Evolutionary conservation across 2,113 vertebrate species (phyloP).

Genomic region (Lophura nycthemera): DNA sequence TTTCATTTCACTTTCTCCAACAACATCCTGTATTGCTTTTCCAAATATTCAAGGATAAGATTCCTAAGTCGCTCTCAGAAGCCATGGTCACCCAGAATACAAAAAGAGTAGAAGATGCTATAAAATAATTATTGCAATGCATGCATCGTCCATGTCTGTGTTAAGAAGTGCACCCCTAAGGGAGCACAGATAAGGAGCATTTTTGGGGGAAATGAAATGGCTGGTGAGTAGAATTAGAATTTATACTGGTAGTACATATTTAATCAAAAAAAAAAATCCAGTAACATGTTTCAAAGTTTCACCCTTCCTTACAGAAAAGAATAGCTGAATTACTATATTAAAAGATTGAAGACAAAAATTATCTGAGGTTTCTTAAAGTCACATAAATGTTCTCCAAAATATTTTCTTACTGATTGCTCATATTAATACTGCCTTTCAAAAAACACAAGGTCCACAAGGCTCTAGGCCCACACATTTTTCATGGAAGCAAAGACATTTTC

Average conservation of each 20-base stretch:
- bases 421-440: background rate
- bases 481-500: background rate
- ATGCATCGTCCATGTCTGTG: background rate
- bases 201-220: background rate
- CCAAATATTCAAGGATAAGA: background rate
- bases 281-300: background rate
- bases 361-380: background rate
- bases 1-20: background rate
- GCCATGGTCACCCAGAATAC: background rate
- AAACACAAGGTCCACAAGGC: background rate
- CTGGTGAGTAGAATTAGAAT: background rate
- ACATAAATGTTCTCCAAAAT: background rate
- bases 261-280: background rate
- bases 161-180: background rate
- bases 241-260: background rate
- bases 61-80: background rate
- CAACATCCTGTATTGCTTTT: background rate
- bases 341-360: background rate
- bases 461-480: background rate
- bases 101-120: background rate
- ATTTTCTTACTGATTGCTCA: background rate
- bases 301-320: background rate
- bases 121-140: background rate
- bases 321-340: background rate
- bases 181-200: background rate